A percentile compares a stretch with the other conserved stretches of the same genome.
Evolutionary conservation across 2,797 vertebrate species (phyloP).

Genomic region (Danionella dracula): DNA sequence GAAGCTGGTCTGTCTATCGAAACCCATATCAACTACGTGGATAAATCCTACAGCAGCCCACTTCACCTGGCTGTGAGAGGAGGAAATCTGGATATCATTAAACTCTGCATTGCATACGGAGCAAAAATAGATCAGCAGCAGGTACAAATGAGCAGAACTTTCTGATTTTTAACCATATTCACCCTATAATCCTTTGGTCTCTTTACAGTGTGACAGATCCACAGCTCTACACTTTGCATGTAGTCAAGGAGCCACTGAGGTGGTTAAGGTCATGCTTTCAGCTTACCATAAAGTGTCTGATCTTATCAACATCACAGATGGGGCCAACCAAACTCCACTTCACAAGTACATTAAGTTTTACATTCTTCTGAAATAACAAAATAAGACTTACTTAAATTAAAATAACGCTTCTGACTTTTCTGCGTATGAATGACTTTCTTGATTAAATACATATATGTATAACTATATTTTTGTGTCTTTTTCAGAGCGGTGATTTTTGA

Average conservation of each 20-base stretch:
- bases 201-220: constrained; percentile 73
- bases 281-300: constrained; percentile 65
- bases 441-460: too few species aligned
- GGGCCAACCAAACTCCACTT: constrained; percentile 75
- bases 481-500: constrained; percentile 80
- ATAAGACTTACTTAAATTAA: background rate
- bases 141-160: constrained; percentile 56
- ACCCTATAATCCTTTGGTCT: background rate
- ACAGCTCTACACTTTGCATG: constrained; percentile 84
- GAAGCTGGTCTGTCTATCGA: constrained; percentile 62
- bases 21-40: constrained; percentile 75
- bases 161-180: background rate
- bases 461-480: background rate
- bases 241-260: constrained; percentile 79
- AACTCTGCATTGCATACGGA: constrained; percentile 76
- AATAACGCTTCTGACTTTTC: background rate
- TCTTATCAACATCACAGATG: constrained; percentile 74
- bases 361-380: background rate
- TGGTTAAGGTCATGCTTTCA: constrained; percentile 78
- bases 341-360: constrained; percentile 69
- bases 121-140: constrained; percentile 77
- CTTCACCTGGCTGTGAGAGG: constrained; percentile 81
- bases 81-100: constrained; percentile 78
- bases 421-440: too few species aligned
- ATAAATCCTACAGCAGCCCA: constrained; percentile 72